Evolutionary conservation across 2,888 invertebrate species (phyloP), one percentile per base, ranked within the genome.

Genomic region (Diploptera punctata): DNA sequence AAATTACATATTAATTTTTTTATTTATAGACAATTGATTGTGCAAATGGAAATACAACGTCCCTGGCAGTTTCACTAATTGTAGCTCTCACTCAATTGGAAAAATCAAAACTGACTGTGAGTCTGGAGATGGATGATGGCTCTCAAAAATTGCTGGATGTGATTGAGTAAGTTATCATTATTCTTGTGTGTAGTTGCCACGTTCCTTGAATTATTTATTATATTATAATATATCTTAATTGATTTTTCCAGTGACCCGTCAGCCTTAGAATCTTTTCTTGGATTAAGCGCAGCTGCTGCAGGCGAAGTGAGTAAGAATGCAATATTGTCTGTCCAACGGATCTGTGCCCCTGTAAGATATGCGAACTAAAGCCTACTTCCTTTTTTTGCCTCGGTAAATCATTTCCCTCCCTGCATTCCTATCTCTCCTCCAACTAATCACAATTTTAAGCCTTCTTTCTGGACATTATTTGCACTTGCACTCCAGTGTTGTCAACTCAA

Each of bases 111-210:
- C 61, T 68, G 57, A 57, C 31, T 57, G 57, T 29, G 65, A 26
- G 65, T 65, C 65, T 65, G 73, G 76, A 76, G 68, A 81, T 81
- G 81, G 81, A 80, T 78, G 80, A 81, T 79, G 80, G 80, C 77
- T 79, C 79, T 76, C 79, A 79, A 77, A 80, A 80, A 77, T 77
- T 81, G 75, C 77, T 80, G 76, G 81, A 81, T 78, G 80, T 81
- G 73, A 80, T 81, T 74, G 77, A 78, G 79, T 79, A 70, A 76
- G 78, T 74, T 18, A 47, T 16, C n/a, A 13, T 54, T n/a, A 10
- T 10, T 47, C 7, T n/a, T 47, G 16, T 13, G 4, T 47, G 47
- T n/a, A n/a, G 47, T 33, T 33, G n/a, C n/a, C 33, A 33, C 33
- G 33, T 33, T 33, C 7, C 7, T 33, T 33, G 33, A 33, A 7